A percentile compares a stretch with the other conserved stretches of the same genome.
phyloP scores from a whole-genome alignment of 1,140 invertebrate species.

The Drosophila ogumai region DNA sequence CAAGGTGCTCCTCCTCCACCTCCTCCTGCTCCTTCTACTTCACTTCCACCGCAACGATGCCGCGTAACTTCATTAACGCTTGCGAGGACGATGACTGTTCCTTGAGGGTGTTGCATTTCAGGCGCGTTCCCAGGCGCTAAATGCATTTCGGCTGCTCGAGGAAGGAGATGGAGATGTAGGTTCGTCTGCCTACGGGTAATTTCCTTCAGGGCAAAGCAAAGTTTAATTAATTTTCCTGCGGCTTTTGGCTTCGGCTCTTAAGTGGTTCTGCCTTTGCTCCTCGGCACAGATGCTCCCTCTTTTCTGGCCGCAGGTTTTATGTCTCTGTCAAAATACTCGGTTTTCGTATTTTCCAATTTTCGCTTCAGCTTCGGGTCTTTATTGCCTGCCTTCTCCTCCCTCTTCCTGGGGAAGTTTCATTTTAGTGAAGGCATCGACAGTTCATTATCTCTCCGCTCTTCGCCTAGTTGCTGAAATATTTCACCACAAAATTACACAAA shows the following conservation, averaged over 20 bases:
- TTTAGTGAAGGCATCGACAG: constrained; percentile 1
- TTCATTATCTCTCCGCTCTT: constrained; percentile 16
- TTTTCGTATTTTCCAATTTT: constrained; percentile 48
- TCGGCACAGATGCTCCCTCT: constrained; percentile 16
- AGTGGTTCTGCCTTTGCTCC: constrained; percentile 38
- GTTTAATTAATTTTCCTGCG: constrained; percentile 63
- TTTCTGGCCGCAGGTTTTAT: constrained; percentile 40
- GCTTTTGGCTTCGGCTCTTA: constrained; percentile 59
- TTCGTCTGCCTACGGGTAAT: constrained; percentile 34
- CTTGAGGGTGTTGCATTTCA: constrained; percentile 46
- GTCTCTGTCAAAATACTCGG: constrained; percentile 46
- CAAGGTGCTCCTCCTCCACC: not conserved
- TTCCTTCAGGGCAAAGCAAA: constrained; percentile 44
- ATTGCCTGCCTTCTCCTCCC: constrained; percentile 12
- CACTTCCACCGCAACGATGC: constrained; percentile 9
- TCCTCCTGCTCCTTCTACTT: not conserved
- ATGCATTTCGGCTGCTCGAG: constrained; percentile 48
- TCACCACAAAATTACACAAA: constrained; percentile 47
- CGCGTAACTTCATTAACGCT: constrained; percentile 54
- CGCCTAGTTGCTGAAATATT: constrained; percentile 21
- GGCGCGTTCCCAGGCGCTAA: constrained; percentile 22
- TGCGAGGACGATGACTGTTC: constrained; percentile 10
- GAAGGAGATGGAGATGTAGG: not conserved
- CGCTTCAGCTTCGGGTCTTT: constrained; percentile 11
- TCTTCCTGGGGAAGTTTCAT: not conserved